Percentiles rank a stretch among this genome's conserved stretches.
phyloP scores from a whole-genome alignment of 1,140 invertebrate species.

The Stegodyphus mimosarum region DNA sequence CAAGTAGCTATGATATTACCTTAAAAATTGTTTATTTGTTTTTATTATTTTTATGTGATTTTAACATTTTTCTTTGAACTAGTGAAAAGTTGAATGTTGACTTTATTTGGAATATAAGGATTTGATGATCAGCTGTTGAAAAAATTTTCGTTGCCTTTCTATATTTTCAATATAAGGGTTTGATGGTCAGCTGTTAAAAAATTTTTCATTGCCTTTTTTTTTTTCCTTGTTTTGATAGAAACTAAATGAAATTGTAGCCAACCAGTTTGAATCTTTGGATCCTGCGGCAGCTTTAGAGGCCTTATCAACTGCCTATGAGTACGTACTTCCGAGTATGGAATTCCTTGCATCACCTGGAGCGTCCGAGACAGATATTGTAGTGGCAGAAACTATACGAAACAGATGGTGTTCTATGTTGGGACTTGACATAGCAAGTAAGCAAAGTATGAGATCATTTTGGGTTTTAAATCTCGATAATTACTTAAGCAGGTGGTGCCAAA shows the following conservation, averaged over 20 bases:
- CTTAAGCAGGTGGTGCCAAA: no score
- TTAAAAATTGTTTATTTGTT: no score
- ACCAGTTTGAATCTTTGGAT: constrained; percentile 41
- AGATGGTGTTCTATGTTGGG: constrained; percentile 53
- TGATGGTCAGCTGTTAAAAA: not conserved
- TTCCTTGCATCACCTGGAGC: constrained; percentile 25
- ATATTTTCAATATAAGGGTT: not conserved
- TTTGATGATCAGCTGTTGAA: constrained; percentile 2
- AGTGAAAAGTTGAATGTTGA: no score
- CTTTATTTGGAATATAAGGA: no score
- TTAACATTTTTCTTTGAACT: no score
- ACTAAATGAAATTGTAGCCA: constrained; percentile 37
- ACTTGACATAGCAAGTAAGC: constrained; percentile 55
- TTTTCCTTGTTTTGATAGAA: constrained; percentile 11
- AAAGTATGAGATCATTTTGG: constrained; percentile 48
- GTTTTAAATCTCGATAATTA: not conserved
- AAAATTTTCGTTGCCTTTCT: no score
- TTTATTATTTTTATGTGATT: no score
- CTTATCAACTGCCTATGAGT: constrained; percentile 29
- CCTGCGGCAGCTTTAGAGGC: constrained; percentile 26
- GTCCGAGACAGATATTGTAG: constrained; percentile 8
- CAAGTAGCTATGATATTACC: no score
- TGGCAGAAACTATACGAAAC: constrained; percentile 40
- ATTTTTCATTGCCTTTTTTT: not conserved
- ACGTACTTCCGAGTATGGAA: constrained; percentile 57